phyloP scores from a whole-genome alignment of 2,888 invertebrate genomes.

The Hirtodrosophila duncani region DNA sequence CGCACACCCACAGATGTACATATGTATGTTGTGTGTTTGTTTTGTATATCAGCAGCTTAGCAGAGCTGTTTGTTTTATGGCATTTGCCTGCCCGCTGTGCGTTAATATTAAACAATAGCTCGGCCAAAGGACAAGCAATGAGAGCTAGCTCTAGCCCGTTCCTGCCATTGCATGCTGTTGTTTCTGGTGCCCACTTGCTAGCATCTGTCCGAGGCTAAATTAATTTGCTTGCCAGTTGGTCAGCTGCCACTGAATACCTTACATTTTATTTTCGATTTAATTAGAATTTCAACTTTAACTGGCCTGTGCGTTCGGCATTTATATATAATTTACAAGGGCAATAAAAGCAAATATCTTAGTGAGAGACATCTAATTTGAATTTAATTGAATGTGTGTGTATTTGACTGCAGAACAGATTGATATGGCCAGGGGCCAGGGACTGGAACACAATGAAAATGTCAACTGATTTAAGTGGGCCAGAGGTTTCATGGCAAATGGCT shows the following conservation, averaged over 20 bases:
- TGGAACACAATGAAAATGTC: no score
- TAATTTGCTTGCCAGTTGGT: conserved; percentile 12
- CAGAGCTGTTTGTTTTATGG: conserved; percentile 44
- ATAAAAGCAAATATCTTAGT: conserved; percentile 4
- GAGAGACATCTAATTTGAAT: neutral
- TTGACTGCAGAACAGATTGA: no score
- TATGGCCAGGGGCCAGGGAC: no score
- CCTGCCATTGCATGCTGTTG: no score
- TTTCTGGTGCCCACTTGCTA: conserved; percentile 1
- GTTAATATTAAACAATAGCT: conserved; percentile 39
- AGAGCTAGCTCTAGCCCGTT: neutral
- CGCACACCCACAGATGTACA: conserved; percentile 6
- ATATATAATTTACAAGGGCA: conserved; percentile 18
- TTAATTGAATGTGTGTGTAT: conserved; percentile 23
- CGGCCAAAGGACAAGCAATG: conserved; percentile 7
- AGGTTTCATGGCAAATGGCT: no score
- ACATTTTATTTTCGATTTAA: conserved; percentile 37
- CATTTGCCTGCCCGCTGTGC: conserved; percentile 35
- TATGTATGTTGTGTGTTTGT: conserved; percentile 12
- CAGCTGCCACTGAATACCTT: conserved; percentile 6
- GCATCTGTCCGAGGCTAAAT: conserved; percentile 8
- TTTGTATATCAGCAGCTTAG: conserved; percentile 25
- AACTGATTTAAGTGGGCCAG: no score
- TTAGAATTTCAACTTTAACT: conserved; percentile 28
- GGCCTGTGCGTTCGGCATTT: conserved; percentile 29